Evolutionary conservation across 2,113 vertebrate species (phyloP).

Genomic region (Brachypodius melanocephalos): DNA sequence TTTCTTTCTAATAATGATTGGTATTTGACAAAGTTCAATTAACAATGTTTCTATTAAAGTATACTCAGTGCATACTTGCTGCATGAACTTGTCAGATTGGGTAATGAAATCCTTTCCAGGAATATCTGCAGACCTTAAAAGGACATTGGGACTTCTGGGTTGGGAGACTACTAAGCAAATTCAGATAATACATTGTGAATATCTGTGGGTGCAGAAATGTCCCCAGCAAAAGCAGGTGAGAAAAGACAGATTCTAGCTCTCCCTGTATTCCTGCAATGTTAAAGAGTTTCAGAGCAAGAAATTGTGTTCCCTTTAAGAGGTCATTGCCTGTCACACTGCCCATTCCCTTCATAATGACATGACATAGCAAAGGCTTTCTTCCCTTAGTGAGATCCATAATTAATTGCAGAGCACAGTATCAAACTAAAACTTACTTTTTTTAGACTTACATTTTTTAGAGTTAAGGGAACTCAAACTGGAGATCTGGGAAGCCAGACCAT

Average conservation of each 20-base stretch:
- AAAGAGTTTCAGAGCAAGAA: background rate
- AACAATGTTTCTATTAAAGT: background rate
- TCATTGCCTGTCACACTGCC: background rate
- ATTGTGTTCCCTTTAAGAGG: background rate
- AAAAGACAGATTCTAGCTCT: background rate
- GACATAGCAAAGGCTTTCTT: background rate
- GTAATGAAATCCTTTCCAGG: background rate
- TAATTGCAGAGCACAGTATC: background rate
- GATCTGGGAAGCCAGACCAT: background rate
- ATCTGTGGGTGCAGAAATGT: background rate
- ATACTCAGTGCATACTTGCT: background rate
- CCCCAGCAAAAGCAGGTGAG: background rate
- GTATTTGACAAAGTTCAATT: background rate
- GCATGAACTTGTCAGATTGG: background rate
- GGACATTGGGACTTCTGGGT: background rate
- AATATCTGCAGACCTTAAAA: background rate
- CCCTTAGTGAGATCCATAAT: background rate
- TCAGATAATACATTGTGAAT: background rate
- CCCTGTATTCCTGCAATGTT: background rate
- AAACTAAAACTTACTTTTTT: background rate
- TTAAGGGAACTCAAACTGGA: background rate
- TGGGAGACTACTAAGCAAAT: background rate
- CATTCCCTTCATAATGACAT: background rate
- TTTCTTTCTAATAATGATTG: background rate
- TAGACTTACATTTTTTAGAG: background rate